Conservation (phyloP, 2,888 invertebrate species). For the Limulus polyphemus region DNA sequence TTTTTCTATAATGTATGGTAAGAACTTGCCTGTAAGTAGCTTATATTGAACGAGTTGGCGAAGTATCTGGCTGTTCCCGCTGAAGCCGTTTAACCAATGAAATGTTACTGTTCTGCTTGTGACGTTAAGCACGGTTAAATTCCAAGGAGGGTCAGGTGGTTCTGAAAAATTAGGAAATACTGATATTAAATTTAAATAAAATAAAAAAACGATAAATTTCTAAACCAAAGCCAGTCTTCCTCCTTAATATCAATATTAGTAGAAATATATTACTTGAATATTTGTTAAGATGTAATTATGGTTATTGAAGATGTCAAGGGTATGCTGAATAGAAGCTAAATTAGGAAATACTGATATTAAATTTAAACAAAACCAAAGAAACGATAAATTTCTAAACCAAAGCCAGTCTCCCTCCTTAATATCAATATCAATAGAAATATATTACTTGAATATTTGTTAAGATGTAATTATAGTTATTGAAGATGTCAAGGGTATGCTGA, state of each 20-base stretch:
- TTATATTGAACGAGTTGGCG: conserved; percentile 26
- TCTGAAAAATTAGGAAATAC: conserved; percentile 8
- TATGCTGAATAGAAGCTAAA: background rate
- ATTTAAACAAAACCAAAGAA: background rate
- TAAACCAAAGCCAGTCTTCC: too few relatives aligned
- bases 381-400: background rate
- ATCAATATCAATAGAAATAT: too few relatives aligned
- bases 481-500: too few relatives aligned
- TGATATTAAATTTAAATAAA: background rate
- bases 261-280: too few relatives aligned
- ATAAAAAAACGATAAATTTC: background rate
- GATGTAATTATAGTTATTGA: too few relatives aligned
- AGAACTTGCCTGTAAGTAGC: conserved; percentile 15
- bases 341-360: background rate
- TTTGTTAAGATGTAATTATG: too few relatives aligned
- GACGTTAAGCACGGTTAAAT: conserved; percentile 15
- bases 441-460: too few relatives aligned
- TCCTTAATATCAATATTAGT: too few relatives aligned
- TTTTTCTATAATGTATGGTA: too few relatives aligned
- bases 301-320: too few relatives aligned
- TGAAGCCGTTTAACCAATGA: conserved; percentile 25
- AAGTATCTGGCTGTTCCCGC: conserved; percentile 26
- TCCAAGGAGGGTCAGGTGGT: conserved; percentile 20
- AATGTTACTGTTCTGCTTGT: conserved; percentile 23
- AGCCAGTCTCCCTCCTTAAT: too few relatives aligned